Evolutionary conservation across 1,140 invertebrate species (phyloP), one percentile per base, ranked within the genome.

Genomic region (Zeugodacus cucurbitae): DNA sequence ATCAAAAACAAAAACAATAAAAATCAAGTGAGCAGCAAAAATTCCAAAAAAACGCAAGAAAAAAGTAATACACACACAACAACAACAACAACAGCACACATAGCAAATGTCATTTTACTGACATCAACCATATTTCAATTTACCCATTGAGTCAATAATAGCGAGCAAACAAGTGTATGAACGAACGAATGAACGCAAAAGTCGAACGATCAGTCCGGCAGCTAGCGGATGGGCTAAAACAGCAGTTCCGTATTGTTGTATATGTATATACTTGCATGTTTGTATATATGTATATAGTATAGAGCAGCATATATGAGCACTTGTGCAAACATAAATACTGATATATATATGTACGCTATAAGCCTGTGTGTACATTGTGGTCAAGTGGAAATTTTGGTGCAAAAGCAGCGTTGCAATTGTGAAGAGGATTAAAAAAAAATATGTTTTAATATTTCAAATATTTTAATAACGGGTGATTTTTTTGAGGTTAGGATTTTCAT

Each of bases 151-250:
- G 64, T 67, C 64, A 67, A 67, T 67, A 67, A 67, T 32, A 67
- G 29, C 64, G 29, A 17, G 14, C 64, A 67, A 67, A 67, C 29
- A 67, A 67, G 64, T 67, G 64, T 26, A 32, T 6, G 64, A 67
- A 67, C 64, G 64, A 67, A 67, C 64, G 64, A 67, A n/a, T n/a
- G n/a, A n/a, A n/a, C n/a, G n/a, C n/a, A n/a, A 67, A 67, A 67
- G 64, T 67, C 64, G 64, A 67, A 32, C 64, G 64, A 67, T 29
- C 29, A 67, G 64, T 32, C 32, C 8, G 14, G 29, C 26, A 67
- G 26, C 22, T n/a, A 62, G 26, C 64, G 64, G 64, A 34, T 32
- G 26, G 64, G 64, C 64, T 62, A 67, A 32, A 67, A 34, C 14
- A 34, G 29, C 26, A 67, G 64, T 67, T 29, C 64, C 64, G 26